phyloP scores from a whole-genome alignment of 2,888 invertebrate species.

The Doris montereyensis region DNA sequence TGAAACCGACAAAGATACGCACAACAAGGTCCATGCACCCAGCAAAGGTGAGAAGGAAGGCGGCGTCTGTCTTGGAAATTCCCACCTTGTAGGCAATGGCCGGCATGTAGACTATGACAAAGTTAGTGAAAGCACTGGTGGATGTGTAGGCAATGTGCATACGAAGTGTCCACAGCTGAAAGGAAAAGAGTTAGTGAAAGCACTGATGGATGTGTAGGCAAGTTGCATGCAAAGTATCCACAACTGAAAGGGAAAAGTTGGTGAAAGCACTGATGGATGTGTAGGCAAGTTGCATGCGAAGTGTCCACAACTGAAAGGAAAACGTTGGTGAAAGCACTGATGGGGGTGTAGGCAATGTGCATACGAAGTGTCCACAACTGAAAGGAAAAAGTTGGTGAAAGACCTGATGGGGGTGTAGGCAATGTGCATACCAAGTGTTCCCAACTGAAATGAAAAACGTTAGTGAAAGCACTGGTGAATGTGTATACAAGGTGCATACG shows the following conservation, averaged over 20 bases:
- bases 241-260: too few species aligned
- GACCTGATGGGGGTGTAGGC: background rate
- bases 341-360: too few species aligned
- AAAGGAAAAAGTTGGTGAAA: background rate
- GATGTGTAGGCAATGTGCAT: background rate
- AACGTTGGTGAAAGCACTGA: too few species aligned
- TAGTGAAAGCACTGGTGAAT: too few species aligned
- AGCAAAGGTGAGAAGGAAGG: background rate
- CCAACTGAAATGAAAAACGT: background rate
- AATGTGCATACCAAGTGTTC: background rate
- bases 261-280: background rate
- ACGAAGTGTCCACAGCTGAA: background rate
- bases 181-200: too few species aligned
- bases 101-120: background rate
- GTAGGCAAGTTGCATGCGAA: background rate
- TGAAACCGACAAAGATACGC: background rate
- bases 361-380: too few species aligned
- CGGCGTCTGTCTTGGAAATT: background rate
- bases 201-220: too few species aligned
- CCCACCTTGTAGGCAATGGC: background rate
- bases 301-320: background rate
- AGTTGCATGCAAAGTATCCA: too few species aligned
- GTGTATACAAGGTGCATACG: too few species aligned
- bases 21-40: background rate
- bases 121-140: background rate